These are phyloP conservation scores for Tauraco erythrolophus DNA, from an alignment of 2,113 vertebrate species.

Conservation along the genomic window DNA sequence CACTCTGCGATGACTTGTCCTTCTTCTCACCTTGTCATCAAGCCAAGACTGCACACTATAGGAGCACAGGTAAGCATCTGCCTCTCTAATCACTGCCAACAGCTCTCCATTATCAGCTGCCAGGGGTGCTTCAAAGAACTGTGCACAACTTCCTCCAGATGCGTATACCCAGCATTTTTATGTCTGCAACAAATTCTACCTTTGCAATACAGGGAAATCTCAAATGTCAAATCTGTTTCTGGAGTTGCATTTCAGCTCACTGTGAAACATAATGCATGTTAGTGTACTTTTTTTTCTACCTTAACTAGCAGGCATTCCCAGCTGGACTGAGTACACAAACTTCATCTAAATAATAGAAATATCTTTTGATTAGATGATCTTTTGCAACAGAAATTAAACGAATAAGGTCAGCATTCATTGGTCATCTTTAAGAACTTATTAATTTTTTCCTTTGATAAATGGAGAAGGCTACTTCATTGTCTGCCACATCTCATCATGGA, in stretches of 20 bases:
- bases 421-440: background rate
- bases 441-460: background rate
- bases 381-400: constrained; percentile 19
- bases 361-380: background rate
- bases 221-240: constrained; percentile 14
- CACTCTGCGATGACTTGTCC: constrained; percentile 77
- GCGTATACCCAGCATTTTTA: constrained; percentile 25
- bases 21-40: constrained; percentile 82
- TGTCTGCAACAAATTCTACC: constrained; percentile 32
- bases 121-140: constrained; percentile 65
- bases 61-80: constrained; percentile 84
- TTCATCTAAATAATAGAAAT: constrained; percentile 9
- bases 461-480: background rate
- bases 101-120: constrained; percentile 76
- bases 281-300: background rate
- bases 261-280: background rate
- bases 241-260: constrained; percentile 36
- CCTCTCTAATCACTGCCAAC: constrained; percentile 78
- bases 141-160: constrained; percentile 58
- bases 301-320: constrained; percentile 3
- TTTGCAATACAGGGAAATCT: constrained; percentile 31
- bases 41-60: constrained; percentile 75
- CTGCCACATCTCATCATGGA: background rate
- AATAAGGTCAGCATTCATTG: background rate
- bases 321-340: background rate